Evolutionary conservation across 2,888 invertebrate genomes (phyloP), one percentile per base, ranked within the genome.

Genomic region (Molanna angustata): DNA sequence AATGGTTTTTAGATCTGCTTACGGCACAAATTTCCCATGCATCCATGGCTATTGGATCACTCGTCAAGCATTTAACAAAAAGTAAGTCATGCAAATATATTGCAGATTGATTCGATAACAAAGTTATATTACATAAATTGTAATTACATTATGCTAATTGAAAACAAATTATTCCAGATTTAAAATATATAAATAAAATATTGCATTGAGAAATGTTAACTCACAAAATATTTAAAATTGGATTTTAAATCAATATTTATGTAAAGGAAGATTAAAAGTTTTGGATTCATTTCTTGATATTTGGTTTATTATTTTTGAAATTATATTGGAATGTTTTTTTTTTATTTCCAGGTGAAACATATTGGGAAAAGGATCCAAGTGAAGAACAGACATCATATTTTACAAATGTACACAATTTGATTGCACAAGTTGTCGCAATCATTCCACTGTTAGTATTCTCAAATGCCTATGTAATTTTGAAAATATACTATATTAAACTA

Each of bases 361-460:
- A 87, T 78, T 71, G 77, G 64, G 75, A 82, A 61, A 82, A 82
- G 6, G 68, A 66, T 43, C 86, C 85, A 2, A 69, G 73, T 9
- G 73, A 77, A 46, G 73, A 76, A 54, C 76, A 82, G 49, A 68
- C 78, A 19, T 66, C 68, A 37, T 79, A 75, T 63, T 80, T 85
- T 69, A 76, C 80, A 47, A 79, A 85, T 62, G 70, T 88, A 3
- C 92, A 92, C 61, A 67, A 67, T 39, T 59, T 74, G 18, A 73
- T 77, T 61, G 76, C 74, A 55, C 70, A 75, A 66, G 73, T 77
- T 55, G 71, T 77, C 20, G 72, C 74, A 21, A 67, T 71, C 13
- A 76, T 77, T 69, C 77, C 77, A 1, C 72, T 77, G 77, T 76
- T 65, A 74, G 76, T 73, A 56, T 50, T 27, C 20, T 40, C 4